Base-by-base conservation (phyloP, 2,888 invertebrate species). In the Parnassius mnemosyne region DNA sequence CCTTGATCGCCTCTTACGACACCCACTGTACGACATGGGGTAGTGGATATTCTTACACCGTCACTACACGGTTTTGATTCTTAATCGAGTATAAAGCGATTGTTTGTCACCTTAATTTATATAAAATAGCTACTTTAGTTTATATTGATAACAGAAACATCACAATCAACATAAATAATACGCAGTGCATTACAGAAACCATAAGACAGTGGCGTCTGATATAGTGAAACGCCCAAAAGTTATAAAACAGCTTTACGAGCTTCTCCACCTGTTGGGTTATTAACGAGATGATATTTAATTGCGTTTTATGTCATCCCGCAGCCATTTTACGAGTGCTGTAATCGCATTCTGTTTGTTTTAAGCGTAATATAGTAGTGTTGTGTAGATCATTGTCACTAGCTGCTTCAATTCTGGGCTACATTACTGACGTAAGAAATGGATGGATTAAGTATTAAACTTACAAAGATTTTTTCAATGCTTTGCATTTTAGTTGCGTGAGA, bases 321-420 rank as follows among this genome's bases (percentile, higher is more conserved):
- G 68, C 63, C 62, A 65, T 66, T 73, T 79, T 71, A 79, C 71
- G 74, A 71, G 61, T 57, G 53, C 65, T 50, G 56, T 68, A 70
- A 70, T 67, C 70, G 74, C 63, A 64, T 53, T 63, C 66, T 71
- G 68, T 73, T 72, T 74, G 75, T 75, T 80, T 78, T 74, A 75
- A 71, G 79, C 79, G 81, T 81, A 80, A 81, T 76, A 70, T 77
- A 74, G 80, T 79, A 78, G 72, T 74, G 69, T 69, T 61, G 57
- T 54, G 66, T 61, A 11, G 57, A 20, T 46, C 10, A 71, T 73
- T 44, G 43, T 56, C 41, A 11, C 57, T 20, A 9, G 34, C 34
- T 13, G n/a, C 25, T 53, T 54, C 46, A 50, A 57, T 60, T 57
- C 47, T 69, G 68, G 64, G 66, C 66, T 68, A 53, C 57, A 57